Evolutionary conservation across 2,797 vertebrate species (phyloP).

Genomic region (Enteromius radiatus): DNA sequence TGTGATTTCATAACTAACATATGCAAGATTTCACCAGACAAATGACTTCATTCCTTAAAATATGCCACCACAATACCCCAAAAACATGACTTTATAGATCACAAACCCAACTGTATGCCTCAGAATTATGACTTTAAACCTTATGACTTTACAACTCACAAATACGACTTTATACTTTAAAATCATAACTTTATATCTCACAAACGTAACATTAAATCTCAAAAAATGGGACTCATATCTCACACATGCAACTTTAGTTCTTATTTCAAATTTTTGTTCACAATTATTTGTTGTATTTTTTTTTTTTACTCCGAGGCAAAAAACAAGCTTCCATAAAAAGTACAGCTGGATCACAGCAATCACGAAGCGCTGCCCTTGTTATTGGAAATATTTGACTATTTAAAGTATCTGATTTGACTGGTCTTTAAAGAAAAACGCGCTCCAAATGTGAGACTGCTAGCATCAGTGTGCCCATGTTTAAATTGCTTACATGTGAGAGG

Average conservation of each 20-base stretch:
- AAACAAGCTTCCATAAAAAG: constrained; percentile 17
- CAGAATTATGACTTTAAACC: background rate
- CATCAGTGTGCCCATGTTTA: background rate
- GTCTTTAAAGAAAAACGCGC: background rate
- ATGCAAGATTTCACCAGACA: background rate
- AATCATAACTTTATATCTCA: background rate
- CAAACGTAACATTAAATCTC: background rate
- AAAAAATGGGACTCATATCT: background rate
- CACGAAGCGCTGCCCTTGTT: background rate
- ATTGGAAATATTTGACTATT: background rate
- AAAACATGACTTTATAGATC: background rate
- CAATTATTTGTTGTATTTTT: background rate
- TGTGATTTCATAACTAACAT: background rate
- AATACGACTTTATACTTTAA: background rate
- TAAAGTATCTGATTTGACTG: background rate
- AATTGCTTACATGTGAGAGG: constrained; percentile 5
- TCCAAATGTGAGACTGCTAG: background rate
- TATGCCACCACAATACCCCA: background rate
- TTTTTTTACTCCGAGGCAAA: background rate
- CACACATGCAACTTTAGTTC: background rate
- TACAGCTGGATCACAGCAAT: background rate
- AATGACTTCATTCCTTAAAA: background rate
- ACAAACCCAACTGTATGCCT: background rate
- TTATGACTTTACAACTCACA: background rate
- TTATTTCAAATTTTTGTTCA: background rate